phyloP scores from a whole-genome alignment of 1,140 invertebrate species.

The Helicoverpa zea region DNA sequence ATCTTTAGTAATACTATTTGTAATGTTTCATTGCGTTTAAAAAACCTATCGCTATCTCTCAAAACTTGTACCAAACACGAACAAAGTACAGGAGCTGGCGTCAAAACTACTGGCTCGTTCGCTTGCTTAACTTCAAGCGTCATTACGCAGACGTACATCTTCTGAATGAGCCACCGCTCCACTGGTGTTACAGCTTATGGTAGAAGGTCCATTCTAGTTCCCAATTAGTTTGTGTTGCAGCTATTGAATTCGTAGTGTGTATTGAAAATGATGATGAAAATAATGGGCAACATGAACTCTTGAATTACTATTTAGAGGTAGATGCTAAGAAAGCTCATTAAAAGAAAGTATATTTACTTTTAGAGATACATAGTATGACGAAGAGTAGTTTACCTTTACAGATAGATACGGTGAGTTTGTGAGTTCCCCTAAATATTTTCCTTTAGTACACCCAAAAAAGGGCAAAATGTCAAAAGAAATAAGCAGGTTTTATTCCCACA shows the following conservation, averaged over 20 bases:
- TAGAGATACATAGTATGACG: too few species aligned
- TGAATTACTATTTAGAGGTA: too few species aligned
- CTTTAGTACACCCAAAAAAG: too few species aligned
- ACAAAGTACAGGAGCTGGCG: conserved; percentile 45
- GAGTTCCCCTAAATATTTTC: too few species aligned
- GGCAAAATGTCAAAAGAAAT: too few species aligned
- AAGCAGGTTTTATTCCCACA: too few species aligned
- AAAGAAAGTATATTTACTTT: too few species aligned
- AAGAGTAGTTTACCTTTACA: too few species aligned
- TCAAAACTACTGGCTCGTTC: conserved; percentile 52
- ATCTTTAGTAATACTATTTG: too few species aligned
- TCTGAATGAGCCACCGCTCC: conserved; percentile 31
- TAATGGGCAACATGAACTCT: too few species aligned
- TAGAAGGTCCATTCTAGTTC: conserved; percentile 12
- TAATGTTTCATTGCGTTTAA: not conserved
- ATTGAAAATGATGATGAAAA: not conserved
- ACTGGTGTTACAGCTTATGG: not conserved
- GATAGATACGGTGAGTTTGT: too few species aligned
- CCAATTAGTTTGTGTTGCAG: not conserved
- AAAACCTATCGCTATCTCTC: not conserved
- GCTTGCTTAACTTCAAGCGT: conserved; percentile 63
- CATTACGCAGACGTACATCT: conserved; percentile 60
- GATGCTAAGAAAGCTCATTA: too few species aligned
- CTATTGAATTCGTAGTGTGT: not conserved
- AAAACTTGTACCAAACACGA: conserved; percentile 28